Conservation (phyloP, 2,113 vertebrate species). For the Xiphophorus maculatus region DNA sequence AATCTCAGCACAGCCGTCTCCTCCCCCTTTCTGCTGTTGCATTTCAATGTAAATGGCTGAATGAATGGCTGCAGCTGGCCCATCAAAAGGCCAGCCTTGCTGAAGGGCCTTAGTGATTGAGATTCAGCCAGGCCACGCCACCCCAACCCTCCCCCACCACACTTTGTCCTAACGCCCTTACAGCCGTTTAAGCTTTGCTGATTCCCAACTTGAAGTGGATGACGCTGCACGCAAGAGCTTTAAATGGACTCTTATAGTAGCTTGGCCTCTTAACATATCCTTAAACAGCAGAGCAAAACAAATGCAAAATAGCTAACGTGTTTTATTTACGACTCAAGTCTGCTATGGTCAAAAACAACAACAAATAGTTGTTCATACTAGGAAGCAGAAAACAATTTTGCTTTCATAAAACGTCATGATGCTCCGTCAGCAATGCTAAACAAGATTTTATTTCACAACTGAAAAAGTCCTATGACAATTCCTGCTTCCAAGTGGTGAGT, state of each 20-base stretch:
- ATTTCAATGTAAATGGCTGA: slow-evolving; percentile 84
- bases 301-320: slow-evolving; percentile 9
- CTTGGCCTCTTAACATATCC: slow-evolving; percentile 16
- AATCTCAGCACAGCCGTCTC: slow-evolving; percentile 55
- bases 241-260: slow-evolving; percentile 19
- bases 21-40: slow-evolving; percentile 80
- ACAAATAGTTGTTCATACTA: not conserved
- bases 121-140: slow-evolving; percentile 77
- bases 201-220: slow-evolving; percentile 33
- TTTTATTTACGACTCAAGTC: slow-evolving; percentile 27
- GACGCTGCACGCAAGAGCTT: slow-evolving; percentile 6
- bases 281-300: slow-evolving; percentile 18
- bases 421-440: not conserved
- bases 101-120: slow-evolving; percentile 80
- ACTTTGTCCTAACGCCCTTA: slow-evolving; percentile 59
- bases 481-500: not conserved
- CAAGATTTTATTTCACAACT: not conserved
- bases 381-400: not conserved
- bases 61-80: slow-evolving; percentile 86
- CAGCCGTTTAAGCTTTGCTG: slow-evolving; percentile 41
- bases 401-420: too few relatives aligned
- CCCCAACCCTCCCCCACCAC: slow-evolving; percentile 65
- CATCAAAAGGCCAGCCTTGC: slow-evolving; percentile 81
- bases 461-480: not conserved
- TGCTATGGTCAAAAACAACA: slow-evolving; percentile 12